Evolutionary conservation across 2,797 vertebrate species (phyloP), one percentile per base, ranked within the genome.

Genomic region (Apodemus agrarius): DNA sequence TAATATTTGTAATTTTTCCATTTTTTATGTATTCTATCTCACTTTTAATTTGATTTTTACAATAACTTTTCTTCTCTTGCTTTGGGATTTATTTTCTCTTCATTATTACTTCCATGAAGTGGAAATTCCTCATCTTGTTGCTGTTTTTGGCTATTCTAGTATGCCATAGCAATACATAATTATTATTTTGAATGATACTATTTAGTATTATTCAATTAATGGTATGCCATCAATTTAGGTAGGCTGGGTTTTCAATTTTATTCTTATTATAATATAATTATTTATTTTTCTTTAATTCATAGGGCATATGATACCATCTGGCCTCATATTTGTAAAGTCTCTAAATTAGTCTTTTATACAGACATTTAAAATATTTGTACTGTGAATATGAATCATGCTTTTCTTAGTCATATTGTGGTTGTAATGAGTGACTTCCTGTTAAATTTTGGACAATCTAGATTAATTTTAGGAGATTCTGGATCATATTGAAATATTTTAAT

Each of bases 321-420:
- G 3, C 21, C 75, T 92, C 4, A 24, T 61, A 67, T 94, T 93
- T 89, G 69, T 86, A 24, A 49, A 43, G 46, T 61, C 19, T 85
- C 54, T 24, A 34, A 67, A 75, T 52, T 34, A 61, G 19, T 85
- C 8, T 85, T 89, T n/a, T 93, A 31, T 52, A 72, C 5, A 92
- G 74, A 92, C 61, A 89, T 96, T 46, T 86, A 72, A 76, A 57
- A 52, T 92, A n/a, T 46, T 87, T 92, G n/a, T 40, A 82, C 22
- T 81, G n/a, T 16, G 40, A 16, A 79, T n/a, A 61, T 16, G 63
- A 81, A 84, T 40, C 11, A 74, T 49, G 29, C 1, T 91, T 91
- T 92, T 83, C 37, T 86, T 37, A 69, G 75, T 85, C 54, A 84
- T 9, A 14, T 40, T 78, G 26, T 40, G 57, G 19, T 52, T 92